A percentile compares a stretch with the other conserved stretches of the same genome.
Conservation (phyloP, 2,797 vertebrate species). For the Graptemys geographica region DNA sequence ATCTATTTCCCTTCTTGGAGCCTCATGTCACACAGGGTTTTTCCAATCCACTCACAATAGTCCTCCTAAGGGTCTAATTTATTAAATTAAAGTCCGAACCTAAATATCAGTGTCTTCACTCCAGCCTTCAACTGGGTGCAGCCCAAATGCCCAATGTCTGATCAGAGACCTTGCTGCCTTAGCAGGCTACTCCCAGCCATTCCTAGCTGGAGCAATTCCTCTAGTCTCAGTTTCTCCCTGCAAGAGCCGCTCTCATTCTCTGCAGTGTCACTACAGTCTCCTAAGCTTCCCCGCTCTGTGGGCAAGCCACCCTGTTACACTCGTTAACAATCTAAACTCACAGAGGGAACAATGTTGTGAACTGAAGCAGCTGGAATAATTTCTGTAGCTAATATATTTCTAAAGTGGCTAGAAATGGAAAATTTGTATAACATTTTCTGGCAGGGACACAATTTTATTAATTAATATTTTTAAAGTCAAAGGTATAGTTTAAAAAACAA, state of each 20-base stretch:
- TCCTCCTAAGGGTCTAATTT: background rate
- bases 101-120: background rate
- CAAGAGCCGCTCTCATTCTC: background rate
- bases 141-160: background rate
- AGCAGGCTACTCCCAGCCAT: background rate
- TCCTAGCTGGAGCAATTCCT: background rate
- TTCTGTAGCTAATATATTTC: background rate
- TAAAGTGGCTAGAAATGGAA: background rate
- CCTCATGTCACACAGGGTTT: background rate
- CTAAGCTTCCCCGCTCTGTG: background rate
- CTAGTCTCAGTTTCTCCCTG: background rate
- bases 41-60: background rate
- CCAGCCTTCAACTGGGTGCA: no score
- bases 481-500: background rate
- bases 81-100: background rate
- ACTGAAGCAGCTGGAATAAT: background rate
- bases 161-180: background rate
- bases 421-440: background rate
- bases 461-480: constrained; percentile 19
- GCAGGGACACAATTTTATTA: background rate
- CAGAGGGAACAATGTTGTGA: background rate
- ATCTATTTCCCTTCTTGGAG: background rate
- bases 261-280: background rate
- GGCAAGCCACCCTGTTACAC: background rate
- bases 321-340: no score